Base-by-base conservation (phyloP, 2,113 vertebrate species). In the Neopipo cinnamomea region DNA sequence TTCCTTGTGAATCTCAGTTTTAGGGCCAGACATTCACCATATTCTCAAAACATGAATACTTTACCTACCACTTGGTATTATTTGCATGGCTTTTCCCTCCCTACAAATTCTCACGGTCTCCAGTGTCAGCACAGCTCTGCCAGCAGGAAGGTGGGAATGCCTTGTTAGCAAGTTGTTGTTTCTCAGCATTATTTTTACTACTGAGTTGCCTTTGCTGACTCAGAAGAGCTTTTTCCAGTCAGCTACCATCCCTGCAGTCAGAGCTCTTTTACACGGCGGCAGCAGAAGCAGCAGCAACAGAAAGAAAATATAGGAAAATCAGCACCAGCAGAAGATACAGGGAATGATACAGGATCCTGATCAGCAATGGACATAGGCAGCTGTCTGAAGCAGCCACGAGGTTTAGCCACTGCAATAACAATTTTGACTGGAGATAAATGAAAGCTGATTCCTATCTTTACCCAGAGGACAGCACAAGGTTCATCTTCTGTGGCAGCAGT, bases 31-130 rank as follows among this genome's bases (percentile, higher is more conserved):
- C 62, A 53, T 44, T 59, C 80, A 92, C 73, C 74, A 42, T 92
- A 30, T 28, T 91, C 74, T 66, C 8, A 2, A 79, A 65, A 65
- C 28, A 82, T 14, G 73, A 91, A 91, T 94, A 23, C 70, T 91
- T 93, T 55, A 33, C 61, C 19, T 90, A 20, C 61, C 28, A 35
- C 70, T 94, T 82, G 27, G 62, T 63, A 27, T 81, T 50, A 89
- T 94, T 96, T 95, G 91, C 87, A 92, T 93, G 49, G 9, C 31
- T 89, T 77, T 66, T 71, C 83, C 67, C 66, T 81, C 56, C 68
- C 55, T 86, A 21, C 23, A 7, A 58, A 88, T 95, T 97, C 94
- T 92, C 94, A 91, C n/a, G 25, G 49, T 88, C 95, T 49, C 73
- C 74, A 24, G 0, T 27, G 66, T 56, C 73, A 94, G 86, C 62